Conservation (phyloP, 2,113 vertebrate genomes). For the Telmatochromis sp. region DNA sequence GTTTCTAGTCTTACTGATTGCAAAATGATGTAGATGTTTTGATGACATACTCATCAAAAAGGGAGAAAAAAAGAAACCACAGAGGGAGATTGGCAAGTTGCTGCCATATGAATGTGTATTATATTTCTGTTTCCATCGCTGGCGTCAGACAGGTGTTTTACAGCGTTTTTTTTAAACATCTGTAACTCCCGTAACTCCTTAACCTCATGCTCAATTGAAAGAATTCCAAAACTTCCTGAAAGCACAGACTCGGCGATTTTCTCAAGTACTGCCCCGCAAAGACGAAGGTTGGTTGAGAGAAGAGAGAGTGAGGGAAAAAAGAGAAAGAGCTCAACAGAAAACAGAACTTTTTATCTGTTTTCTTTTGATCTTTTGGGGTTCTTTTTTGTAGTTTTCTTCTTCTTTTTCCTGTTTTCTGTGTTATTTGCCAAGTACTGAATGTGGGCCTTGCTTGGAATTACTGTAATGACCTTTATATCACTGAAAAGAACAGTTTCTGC, state of each 20-base stretch:
- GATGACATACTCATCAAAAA: neutral
- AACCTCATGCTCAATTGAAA: neutral
- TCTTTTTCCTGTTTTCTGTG: neutral
- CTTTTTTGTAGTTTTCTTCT: accelerated
- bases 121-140: neutral
- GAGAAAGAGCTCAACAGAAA: neutral
- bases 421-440: neutral
- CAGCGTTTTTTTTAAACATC: neutral
- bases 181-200: accelerated
- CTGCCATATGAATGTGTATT: accelerated
- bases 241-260: accelerated
- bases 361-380: neutral
- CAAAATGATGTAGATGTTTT: neutral
- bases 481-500: neutral
- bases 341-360: neutral
- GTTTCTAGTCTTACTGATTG: neutral
- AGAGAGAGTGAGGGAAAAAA: accelerated
- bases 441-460: neutral
- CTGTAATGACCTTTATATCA: neutral
- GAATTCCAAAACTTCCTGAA: neutral
- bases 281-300: accelerated
- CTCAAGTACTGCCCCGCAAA: neutral
- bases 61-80: neutral
- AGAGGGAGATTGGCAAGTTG: neutral
- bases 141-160: neutral